Conservation (phyloP, 2,888 invertebrate genomes). For the Tetheella fluctuosa region DNA sequence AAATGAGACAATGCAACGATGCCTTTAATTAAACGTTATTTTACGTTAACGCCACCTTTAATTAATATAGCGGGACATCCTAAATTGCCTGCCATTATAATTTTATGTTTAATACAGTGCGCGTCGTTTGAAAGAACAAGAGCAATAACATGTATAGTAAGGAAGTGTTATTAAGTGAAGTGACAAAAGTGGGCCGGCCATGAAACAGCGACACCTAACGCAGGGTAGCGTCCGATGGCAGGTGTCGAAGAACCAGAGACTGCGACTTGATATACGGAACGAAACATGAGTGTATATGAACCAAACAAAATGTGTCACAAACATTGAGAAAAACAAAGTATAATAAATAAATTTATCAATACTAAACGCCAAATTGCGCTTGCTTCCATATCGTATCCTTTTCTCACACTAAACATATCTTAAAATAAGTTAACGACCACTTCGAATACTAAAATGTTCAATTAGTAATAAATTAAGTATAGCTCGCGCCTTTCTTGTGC, state of each 20-base stretch:
- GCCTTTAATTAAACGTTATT: conserved; percentile 36
- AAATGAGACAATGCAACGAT: conserved; percentile 75
- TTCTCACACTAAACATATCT: conserved; percentile 77
- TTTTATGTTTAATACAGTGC: conserved; percentile 38
- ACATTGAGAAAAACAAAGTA: conserved; percentile 32
- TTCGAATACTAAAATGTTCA: conserved; percentile 53
- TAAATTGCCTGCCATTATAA: conserved; percentile 43
- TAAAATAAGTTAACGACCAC: conserved; percentile 71
- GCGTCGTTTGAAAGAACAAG: conserved; percentile 37
- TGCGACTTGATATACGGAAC: conserved; percentile 79
- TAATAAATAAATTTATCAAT: conserved; percentile 38
- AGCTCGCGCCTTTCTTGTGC: conserved; percentile 80
- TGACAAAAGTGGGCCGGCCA: conserved; percentile 81
- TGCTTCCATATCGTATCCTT: conserved; percentile 78
- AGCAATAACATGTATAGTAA: conserved; percentile 64
- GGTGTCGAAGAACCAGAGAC: conserved; percentile 80
- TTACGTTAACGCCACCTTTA: conserved; percentile 25
- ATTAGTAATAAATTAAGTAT: conserved; percentile 62
- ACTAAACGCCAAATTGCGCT: conserved; percentile 80
- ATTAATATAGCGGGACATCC: conserved; percentile 21
- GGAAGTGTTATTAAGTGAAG: conserved; percentile 73
- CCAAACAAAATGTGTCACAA: conserved; percentile 24
- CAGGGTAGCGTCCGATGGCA: conserved; percentile 75
- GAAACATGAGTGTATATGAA: conserved; percentile 72
- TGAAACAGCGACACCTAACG: conserved; percentile 73